These are phyloP conservation scores for Phenacoccus solenopsis DNA, from an alignment of 1,140 invertebrate species.

Conservation along the genomic window DNA sequence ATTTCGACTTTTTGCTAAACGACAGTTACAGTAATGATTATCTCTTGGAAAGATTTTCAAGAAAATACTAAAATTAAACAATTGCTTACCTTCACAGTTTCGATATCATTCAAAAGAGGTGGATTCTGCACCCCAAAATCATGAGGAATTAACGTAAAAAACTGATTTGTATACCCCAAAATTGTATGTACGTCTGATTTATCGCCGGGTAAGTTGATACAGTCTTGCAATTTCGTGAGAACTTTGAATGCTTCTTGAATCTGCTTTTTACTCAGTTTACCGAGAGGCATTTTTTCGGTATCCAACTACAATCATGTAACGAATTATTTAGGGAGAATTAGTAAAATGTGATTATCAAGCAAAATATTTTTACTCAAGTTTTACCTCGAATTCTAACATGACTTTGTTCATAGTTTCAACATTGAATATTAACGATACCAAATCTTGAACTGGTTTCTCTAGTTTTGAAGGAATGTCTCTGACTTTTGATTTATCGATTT, in stretches of 20 bases:
- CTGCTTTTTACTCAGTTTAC: constrained; percentile 86
- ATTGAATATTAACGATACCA: constrained; percentile 83
- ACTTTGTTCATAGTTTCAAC: constrained; percentile 81
- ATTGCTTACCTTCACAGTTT: constrained; percentile 53
- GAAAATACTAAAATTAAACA: neutral
- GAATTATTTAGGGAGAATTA: too few relatives aligned
- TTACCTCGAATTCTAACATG: constrained; percentile 83
- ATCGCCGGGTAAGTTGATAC: constrained; percentile 41
- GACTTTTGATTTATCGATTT: neutral
- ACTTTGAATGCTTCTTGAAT: constrained; percentile 74
- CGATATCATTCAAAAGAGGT: constrained; percentile 60
- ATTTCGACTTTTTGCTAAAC: constrained; percentile 69
- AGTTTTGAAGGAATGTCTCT: constrained; percentile 49
- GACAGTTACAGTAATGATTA: too few relatives aligned
- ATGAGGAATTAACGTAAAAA: constrained; percentile 91
- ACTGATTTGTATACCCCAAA: constrained; percentile 77
- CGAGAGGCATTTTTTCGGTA: constrained; percentile 92
- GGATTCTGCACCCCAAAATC: constrained; percentile 77
- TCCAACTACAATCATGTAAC: constrained; percentile 52
- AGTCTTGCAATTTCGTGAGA: constrained; percentile 58
- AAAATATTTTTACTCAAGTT: neutral
- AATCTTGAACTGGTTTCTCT: constrained; percentile 58
- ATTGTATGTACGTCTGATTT: constrained; percentile 39
- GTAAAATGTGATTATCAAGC: too few relatives aligned
- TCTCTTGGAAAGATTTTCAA: too few relatives aligned